phyloP scores from a whole-genome alignment of 2,113 vertebrate genomes.

The Epinephelus lanceolatus region DNA sequence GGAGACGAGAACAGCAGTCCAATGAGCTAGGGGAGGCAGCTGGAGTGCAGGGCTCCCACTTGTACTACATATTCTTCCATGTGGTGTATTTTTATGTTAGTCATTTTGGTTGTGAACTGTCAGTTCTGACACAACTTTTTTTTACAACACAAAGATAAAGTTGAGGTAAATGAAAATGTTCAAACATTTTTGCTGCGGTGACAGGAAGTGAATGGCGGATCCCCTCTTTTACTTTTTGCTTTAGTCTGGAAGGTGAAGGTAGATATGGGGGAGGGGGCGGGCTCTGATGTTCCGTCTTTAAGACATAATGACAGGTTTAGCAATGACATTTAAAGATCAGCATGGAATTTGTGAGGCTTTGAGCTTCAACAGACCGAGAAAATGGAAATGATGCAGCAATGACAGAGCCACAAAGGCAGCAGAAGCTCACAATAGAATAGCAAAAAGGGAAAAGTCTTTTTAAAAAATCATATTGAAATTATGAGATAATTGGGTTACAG shows the following conservation, averaged over 20 bases:
- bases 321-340: slow-evolving; percentile 20
- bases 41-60: background rate
- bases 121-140: background rate
- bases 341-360: background rate
- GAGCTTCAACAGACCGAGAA: background rate
- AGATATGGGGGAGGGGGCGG: background rate
- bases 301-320: slow-evolving; percentile 3
- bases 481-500: background rate
- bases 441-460: background rate
- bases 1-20: background rate
- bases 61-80: slow-evolving; percentile 7
- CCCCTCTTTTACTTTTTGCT: background rate
- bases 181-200: background rate
- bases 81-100: background rate
- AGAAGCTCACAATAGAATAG: no score
- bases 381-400: slow-evolving; percentile 3
- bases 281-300: background rate
- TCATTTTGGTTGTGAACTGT: slow-evolving; percentile 21
- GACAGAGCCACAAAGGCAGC: background rate
- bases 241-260: slow-evolving; percentile 2
- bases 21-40: background rate
- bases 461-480: background rate
- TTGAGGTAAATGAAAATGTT: slow-evolving; percentile 4
- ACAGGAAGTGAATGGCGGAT: background rate
- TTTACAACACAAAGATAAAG: background rate